Conservation (phyloP, 1,140 invertebrate species). For the Penaeus chinensis region DNA sequence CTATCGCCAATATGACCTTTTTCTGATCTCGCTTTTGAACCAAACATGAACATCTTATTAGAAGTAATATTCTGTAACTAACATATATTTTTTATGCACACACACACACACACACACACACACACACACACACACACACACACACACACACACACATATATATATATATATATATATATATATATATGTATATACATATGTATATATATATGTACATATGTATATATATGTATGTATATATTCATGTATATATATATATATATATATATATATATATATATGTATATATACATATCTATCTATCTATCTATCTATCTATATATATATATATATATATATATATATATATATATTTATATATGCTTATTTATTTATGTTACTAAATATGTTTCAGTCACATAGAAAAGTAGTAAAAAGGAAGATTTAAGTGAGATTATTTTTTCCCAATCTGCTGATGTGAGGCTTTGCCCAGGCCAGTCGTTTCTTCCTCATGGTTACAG, state of each 20-base stretch:
- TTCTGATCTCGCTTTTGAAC: too few relatives aligned
- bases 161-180: slow-evolving; percentile 19
- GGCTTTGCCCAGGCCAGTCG: too few relatives aligned
- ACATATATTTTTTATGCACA: not conserved
- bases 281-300: slow-evolving; percentile 16
- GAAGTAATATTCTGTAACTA: too few relatives aligned
- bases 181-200: not conserved
- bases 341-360: too few relatives aligned
- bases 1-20: too few relatives aligned
- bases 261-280: slow-evolving; percentile 22
- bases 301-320: slow-evolving; percentile 7
- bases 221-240: not conserved
- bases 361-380: too few relatives aligned
- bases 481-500: too few relatives aligned
- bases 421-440: too few relatives aligned
- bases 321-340: not conserved
- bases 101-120: not conserved
- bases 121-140: not conserved
- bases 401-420: too few relatives aligned
- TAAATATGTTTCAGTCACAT: too few relatives aligned
- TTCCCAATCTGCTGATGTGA: too few relatives aligned
- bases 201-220: not conserved
- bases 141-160: not conserved
- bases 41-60: too few relatives aligned
- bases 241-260: slow-evolving; percentile 12